A percentile compares a stretch with the other conserved stretches of the same genome.
phyloP scores from a whole-genome alignment of 2,113 vertebrate genomes.

The Trinectes maculatus region DNA sequence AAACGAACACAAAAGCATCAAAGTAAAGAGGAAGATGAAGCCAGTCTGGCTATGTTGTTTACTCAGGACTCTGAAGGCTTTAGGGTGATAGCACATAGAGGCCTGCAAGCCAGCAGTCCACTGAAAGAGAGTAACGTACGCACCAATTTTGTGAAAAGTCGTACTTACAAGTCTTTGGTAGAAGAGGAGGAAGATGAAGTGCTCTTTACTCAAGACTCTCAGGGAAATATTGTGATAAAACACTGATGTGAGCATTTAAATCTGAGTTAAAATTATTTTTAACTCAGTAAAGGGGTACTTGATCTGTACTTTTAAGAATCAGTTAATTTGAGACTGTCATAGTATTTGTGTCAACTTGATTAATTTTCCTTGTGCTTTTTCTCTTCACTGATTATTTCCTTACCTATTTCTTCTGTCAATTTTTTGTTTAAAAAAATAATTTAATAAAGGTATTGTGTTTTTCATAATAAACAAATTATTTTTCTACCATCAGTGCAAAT shows the following conservation, averaged over 20 bases:
- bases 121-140: conserved; percentile 62
- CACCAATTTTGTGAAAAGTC: neutral
- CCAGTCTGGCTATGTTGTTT: conserved; percentile 71
- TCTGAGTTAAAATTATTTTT: too few relatives aligned
- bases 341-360: too few relatives aligned
- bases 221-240: conserved; percentile 83
- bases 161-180: conserved; percentile 1
- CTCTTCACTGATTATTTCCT: too few relatives aligned
- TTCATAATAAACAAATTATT: too few relatives aligned
- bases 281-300: neutral
- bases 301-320: too few relatives aligned
- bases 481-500: too few relatives aligned
- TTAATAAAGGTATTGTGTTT: too few relatives aligned
- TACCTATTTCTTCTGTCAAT: too few relatives aligned
- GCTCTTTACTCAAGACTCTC: conserved; percentile 83
- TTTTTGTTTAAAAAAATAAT: too few relatives aligned
- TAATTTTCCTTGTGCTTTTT: too few relatives aligned
- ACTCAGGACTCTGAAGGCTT: conserved; percentile 83
- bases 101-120: conserved; percentile 49
- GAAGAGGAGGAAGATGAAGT: conserved; percentile 70
- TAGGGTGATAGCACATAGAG: conserved; percentile 77
- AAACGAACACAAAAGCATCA: neutral
- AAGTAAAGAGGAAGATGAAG: conserved; percentile 33
- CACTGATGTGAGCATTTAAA: conserved; percentile 59
- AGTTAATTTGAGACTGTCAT: too few relatives aligned